A percentile compares a stretch with the other conserved stretches of the same genome.
Conservation (phyloP, 2,113 vertebrate genomes). For the Oreotrochilus melanogaster region DNA sequence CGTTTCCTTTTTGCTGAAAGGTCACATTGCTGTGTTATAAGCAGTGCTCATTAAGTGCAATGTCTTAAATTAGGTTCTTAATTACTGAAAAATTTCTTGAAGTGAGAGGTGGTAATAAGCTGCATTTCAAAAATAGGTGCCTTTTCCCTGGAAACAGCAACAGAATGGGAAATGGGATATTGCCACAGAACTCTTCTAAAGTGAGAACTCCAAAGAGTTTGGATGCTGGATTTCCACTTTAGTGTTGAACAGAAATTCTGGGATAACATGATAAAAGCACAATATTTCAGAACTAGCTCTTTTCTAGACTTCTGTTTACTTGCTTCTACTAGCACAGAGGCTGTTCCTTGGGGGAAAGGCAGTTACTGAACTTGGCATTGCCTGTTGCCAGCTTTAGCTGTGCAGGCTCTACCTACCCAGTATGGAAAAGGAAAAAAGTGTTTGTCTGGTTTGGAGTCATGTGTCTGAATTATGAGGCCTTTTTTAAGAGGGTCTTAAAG, state of each 20-base stretch:
- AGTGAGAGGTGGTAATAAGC: neutral
- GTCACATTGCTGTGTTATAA: neutral
- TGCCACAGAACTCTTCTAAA: neutral
- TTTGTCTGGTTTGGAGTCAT: neutral
- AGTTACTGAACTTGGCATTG: neutral
- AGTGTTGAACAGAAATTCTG: neutral
- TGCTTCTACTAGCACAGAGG: neutral
- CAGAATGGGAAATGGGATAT: neutral
- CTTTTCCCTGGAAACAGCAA: neutral
- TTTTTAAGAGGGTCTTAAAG: neutral
- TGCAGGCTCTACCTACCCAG: neutral
- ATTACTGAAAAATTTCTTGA: neutral
- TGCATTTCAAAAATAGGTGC: neutral
- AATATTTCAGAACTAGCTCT: constrained; percentile 7
- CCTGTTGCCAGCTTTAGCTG: neutral
- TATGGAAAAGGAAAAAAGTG: neutral
- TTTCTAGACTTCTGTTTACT: neutral
- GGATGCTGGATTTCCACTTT: neutral
- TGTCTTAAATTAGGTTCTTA: neutral
- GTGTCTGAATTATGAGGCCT: neutral
- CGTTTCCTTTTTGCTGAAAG: neutral
- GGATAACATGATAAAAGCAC: constrained; percentile 8
- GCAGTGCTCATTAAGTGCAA: neutral
- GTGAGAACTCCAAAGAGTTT: constrained; percentile 20
- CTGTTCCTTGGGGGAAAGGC: neutral